Evolutionary conservation across 2,888 invertebrate genomes (phyloP).

Genomic region (Lydus trimaculatus): DNA sequence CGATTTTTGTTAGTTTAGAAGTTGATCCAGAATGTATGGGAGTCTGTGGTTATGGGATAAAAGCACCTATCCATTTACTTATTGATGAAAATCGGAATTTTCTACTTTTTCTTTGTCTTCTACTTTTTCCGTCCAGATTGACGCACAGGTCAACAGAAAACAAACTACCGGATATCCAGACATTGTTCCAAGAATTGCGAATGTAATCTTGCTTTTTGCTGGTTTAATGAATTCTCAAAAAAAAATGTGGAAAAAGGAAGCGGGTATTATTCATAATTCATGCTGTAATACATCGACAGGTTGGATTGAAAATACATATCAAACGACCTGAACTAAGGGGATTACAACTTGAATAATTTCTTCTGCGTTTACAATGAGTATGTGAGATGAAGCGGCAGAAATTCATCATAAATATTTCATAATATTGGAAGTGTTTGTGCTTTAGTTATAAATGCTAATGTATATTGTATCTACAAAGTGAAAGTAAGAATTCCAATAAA

Average conservation of each 20-base stretch:
- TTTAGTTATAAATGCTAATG: constrained; percentile 57
- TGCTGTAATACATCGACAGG: no score
- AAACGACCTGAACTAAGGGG: constrained; percentile 47
- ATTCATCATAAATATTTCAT: constrained; percentile 56
- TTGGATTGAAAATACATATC: constrained; percentile 46
- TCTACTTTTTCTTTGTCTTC: constrained; percentile 42
- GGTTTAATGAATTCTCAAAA: not conserved
- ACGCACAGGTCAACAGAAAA: constrained; percentile 39
- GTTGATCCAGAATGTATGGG: constrained; percentile 35
- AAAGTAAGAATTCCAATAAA: constrained; percentile 33
- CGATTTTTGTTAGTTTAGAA: constrained; percentile 32
- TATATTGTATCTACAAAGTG: constrained; percentile 43
- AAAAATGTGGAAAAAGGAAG: not conserved
- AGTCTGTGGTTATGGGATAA: constrained; percentile 40
- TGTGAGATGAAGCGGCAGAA: constrained; percentile 50
- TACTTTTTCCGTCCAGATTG: constrained; percentile 25
- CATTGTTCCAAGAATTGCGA: no score
- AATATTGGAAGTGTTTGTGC: constrained; percentile 52
- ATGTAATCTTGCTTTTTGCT: not conserved
- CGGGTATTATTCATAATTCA: constrained; percentile 27
- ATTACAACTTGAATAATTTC: constrained; percentile 50
- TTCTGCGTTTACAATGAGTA: constrained; percentile 41
- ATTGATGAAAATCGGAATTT: constrained; percentile 46
- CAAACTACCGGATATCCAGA: constrained; percentile 32
- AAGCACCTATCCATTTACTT: constrained; percentile 47